Conservation (phyloP, 2,113 vertebrate species). For the Mobula birostris region DNA sequence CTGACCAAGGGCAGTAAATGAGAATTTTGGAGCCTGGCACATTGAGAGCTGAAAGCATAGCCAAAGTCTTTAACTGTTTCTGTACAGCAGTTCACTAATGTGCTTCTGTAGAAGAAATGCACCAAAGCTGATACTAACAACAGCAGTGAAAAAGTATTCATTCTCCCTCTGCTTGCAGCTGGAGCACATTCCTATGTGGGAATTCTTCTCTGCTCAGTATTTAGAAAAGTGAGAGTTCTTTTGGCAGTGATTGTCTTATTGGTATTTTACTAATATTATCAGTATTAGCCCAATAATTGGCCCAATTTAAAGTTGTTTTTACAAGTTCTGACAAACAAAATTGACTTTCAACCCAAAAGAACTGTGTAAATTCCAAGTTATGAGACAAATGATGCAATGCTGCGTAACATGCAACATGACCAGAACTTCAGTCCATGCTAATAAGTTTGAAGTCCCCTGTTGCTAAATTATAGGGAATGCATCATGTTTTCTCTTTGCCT, state of each 20-base stretch:
- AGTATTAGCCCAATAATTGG: background rate
- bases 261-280: background rate
- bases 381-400: background rate
- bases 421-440: background rate
- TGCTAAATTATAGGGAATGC: background rate
- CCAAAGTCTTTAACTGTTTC: background rate
- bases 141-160: background rate
- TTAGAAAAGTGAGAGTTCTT: background rate
- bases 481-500: background rate
- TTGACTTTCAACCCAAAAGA: background rate
- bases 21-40: too few species aligned
- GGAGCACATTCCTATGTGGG: background rate
- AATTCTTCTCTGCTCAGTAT: background rate
- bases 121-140: background rate
- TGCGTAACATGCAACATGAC: background rate
- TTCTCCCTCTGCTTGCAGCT: background rate
- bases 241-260: background rate
- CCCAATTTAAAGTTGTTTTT: background rate
- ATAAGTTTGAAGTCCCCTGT: background rate
- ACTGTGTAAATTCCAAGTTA: background rate
- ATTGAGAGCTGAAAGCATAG: too few species aligned
- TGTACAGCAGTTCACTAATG: background rate
- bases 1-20: too few species aligned
- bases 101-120: too few species aligned
- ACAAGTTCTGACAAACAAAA: background rate